Evolutionary conservation across 2,888 invertebrate species (phyloP).

Genomic region (Griposia aprilina): DNA sequence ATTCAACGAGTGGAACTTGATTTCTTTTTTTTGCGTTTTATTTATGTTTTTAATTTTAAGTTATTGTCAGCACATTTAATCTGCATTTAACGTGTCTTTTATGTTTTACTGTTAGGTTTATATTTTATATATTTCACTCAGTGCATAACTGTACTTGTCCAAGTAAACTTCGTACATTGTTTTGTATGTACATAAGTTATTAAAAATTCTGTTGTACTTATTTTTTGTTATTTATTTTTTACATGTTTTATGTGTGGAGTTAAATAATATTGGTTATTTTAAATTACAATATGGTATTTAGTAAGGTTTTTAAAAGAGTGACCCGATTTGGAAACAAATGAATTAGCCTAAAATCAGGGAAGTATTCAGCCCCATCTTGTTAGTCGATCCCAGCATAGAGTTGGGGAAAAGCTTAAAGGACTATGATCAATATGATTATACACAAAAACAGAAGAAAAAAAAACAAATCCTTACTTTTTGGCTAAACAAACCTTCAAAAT

Average conservation of each 20-base stretch:
- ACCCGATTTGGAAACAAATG: background rate
- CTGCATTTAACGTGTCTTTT: slow-evolving; percentile 82
- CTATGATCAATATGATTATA: background rate
- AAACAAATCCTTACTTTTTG: background rate
- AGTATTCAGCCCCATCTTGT: background rate
- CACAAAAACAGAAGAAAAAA: background rate
- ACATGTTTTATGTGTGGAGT: slow-evolving; percentile 12
- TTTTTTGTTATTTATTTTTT: slow-evolving; percentile 70
- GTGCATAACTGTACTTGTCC: slow-evolving; percentile 64
- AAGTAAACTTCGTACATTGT: slow-evolving; percentile 69
- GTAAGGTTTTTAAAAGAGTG: background rate
- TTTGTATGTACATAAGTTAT: slow-evolving; percentile 85
- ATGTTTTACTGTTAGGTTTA: slow-evolving; percentile 69
- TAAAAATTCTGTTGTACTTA: slow-evolving; percentile 81
- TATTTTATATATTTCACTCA: slow-evolving; percentile 60
- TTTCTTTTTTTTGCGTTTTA: slow-evolving; percentile 51
- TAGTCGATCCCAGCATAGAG: background rate
- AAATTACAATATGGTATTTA: background rate
- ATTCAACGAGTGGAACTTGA: slow-evolving; percentile 53
- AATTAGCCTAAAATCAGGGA: background rate
- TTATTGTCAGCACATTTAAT: slow-evolving; percentile 79
- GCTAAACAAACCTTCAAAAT: slow-evolving; percentile 45
- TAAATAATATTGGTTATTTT: slow-evolving; percentile 15
- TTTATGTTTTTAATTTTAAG: slow-evolving; percentile 69
- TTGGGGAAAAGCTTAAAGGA: background rate